Evolutionary conservation across 2,113 vertebrate genomes (phyloP).

Genomic region (Corythaeola cristata): DNA sequence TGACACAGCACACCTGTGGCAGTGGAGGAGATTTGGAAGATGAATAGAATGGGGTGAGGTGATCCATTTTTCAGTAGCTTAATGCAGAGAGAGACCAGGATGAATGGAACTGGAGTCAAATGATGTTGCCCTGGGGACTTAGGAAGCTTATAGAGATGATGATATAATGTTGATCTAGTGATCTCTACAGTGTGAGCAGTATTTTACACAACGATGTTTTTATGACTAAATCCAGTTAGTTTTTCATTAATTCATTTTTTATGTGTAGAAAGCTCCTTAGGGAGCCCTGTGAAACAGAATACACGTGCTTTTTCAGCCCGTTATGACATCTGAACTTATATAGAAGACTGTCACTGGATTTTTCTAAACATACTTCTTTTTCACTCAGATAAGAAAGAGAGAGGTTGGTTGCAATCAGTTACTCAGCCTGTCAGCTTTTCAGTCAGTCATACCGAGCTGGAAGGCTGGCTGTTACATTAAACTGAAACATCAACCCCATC

Average conservation of each 20-base stretch:
- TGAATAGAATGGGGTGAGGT: neutral
- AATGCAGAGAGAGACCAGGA: neutral
- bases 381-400: neutral
- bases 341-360: neutral
- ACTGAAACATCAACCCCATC: neutral
- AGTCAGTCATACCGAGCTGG: neutral
- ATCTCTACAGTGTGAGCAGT: neutral
- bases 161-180: neutral
- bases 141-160: neutral
- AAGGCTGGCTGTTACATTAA: neutral
- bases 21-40: neutral
- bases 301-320: neutral
- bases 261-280: neutral
- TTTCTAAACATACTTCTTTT: neutral
- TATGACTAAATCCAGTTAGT: neutral
- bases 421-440: neutral
- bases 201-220: neutral
- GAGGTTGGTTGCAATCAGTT: neutral
- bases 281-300: neutral
- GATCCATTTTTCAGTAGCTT: neutral
- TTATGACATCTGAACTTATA: neutral
- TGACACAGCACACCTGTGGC: neutral
- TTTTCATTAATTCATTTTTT: neutral
- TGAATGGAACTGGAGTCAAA: neutral
- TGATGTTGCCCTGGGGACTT: neutral